Conservation (phyloP, 2,797 vertebrate genomes). For the Pangasius djambal region DNA sequence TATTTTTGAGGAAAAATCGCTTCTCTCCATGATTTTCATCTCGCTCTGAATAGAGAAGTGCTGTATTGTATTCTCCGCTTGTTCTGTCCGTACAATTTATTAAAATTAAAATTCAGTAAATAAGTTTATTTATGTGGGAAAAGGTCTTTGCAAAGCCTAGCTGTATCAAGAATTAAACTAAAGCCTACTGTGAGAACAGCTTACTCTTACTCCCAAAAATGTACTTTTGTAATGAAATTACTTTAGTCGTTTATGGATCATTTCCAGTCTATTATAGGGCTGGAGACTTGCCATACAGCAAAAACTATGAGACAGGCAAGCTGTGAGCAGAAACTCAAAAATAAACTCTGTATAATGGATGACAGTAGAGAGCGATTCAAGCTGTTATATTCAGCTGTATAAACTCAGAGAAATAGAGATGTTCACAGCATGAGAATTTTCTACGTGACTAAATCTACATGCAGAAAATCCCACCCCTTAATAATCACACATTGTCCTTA, state of each 20-base stretch:
- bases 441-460: not conserved
- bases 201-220: not conserved
- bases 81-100: too few relatives aligned
- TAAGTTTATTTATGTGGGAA: too few relatives aligned
- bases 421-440: slow-evolving; percentile 21
- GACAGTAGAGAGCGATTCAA: slow-evolving; percentile 3
- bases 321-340: slow-evolving; percentile 28
- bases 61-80: too few relatives aligned
- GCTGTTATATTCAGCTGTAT: slow-evolving; percentile 25
- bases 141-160: too few relatives aligned
- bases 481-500: not conserved
- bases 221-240: not conserved
- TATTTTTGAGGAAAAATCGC: too few relatives aligned
- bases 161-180: not conserved
- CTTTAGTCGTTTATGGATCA: not conserved
- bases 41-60: too few relatives aligned
- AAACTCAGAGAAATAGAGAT: slow-evolving; percentile 10
- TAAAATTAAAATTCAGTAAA: too few relatives aligned
- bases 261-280: not conserved
- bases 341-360: slow-evolving; percentile 9
- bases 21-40: too few relatives aligned
- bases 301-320: not conserved
- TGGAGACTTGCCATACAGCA: not conserved
- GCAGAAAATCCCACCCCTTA: not conserved
- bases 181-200: not conserved